Percentiles rank a stretch among this genome's conserved stretches.
Evolutionary conservation across 2,888 invertebrate species (phyloP).

Genomic region (Ichneumoninae sp.): DNA sequence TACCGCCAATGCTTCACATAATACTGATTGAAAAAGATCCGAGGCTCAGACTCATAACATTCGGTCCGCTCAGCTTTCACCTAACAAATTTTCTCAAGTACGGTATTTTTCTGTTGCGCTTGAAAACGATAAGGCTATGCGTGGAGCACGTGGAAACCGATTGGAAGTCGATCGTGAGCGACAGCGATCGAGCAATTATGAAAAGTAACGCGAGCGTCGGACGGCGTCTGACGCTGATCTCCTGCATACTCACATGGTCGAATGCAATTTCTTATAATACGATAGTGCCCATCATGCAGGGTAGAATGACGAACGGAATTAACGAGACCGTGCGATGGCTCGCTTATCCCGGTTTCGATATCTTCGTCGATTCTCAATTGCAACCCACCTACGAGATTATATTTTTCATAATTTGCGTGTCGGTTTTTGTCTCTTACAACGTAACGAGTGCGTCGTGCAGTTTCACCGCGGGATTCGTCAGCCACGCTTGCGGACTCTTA

Average conservation of each 20-base stretch:
- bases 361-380: constrained; percentile 66
- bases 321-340: constrained; percentile 63
- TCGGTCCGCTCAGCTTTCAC: no score
- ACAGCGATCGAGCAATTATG: no score
- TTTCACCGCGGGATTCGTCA: constrained; percentile 70
- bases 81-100: no score
- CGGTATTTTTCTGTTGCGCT: no score
- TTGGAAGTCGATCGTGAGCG: no score
- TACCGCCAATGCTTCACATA: no score
- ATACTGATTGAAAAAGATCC: no score
- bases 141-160: constrained; percentile 8
- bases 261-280: constrained; percentile 62
- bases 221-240: constrained; percentile 51
- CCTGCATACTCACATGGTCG: constrained; percentile 67
- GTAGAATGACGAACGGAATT: constrained; percentile 33
- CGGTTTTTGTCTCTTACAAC: constrained; percentile 60
- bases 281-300: constrained; percentile 52
- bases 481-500: constrained; percentile 71
- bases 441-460: constrained; percentile 68
- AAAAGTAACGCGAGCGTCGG: no score
- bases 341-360: constrained; percentile 69
- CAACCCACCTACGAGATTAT: constrained; percentile 70
- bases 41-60: no score
- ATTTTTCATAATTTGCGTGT: constrained; percentile 63
- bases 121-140: constrained; percentile 39